Evolutionary conservation across 2,113 vertebrate species (phyloP), one percentile per base, ranked within the genome.

Genomic region (Saguinus midas): DNA sequence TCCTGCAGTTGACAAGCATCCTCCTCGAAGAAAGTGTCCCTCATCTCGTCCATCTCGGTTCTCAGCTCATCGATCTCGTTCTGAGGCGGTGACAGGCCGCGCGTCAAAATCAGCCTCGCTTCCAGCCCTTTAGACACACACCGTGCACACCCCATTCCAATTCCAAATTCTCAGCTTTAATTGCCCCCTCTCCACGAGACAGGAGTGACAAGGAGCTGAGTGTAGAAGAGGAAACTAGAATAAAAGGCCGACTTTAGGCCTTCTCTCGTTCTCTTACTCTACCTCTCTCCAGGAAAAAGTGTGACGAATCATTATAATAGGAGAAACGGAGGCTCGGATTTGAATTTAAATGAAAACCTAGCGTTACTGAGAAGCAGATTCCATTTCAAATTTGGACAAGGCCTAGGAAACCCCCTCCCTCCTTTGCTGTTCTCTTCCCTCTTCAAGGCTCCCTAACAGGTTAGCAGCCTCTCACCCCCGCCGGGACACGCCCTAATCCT

Each of bases 41-140:
- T 99, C 99, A 99, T 99, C 98, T 99, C 99, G 8, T 99, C 99
- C 99, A 99, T 99, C 98, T 99, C 99, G 1, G 99, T 99, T 92
- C 99, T 99, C 99, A 99, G 99, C 97, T 99, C 99, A 79, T 99
- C 99, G 88, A 99, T 99, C 97, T 99, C 99, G 25, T 97, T 99
- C 99, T 99, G 96, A 58, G 90, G 96, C 0, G 21, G 94, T 95
- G 98, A 97, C 97, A 98, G 96, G 68, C 37, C 81, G 48, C 3
- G 43, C 17, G 83, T 81, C 87, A 87, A 72, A 90, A 86, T 61
- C 16, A 97, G 80, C 58, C 68, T 91, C 9, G 27, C 70, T 17
- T 61, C 58, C n/a, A 29, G 37, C 29, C 66, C 85, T 58, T 81
- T 81, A 1, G 43, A 88, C 66, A 29, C 0, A 70, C n/a, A 82